These are phyloP conservation scores for Netelia inedita DNA, from an alignment of 2,888 invertebrate species.

Conservation along the genomic window DNA sequence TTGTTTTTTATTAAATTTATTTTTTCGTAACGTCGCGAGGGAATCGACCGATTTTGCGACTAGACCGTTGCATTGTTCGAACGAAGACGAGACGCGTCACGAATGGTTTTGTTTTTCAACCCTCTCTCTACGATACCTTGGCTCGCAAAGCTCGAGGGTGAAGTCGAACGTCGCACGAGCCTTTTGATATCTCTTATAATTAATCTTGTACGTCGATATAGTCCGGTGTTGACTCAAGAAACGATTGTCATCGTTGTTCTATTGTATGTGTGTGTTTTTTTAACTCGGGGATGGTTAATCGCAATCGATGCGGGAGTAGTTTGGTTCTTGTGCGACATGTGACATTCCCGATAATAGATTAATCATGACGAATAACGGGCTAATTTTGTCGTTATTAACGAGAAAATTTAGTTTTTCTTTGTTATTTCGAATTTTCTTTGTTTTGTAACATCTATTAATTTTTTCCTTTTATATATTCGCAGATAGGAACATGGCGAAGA, in stretches of 20 bases:
- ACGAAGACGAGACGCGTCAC: too few relatives aligned
- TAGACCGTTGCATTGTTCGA: too few relatives aligned
- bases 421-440: background rate
- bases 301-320: background rate
- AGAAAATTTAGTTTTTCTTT: background rate
- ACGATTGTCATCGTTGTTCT: constrained; percentile 26
- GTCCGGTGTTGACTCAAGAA: constrained; percentile 20
- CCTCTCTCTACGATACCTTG: too few relatives aligned
- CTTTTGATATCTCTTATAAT: constrained; percentile 41
- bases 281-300: background rate
- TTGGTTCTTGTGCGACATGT: too few relatives aligned
- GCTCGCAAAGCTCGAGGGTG: background rate
- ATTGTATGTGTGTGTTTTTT: constrained; percentile 2
- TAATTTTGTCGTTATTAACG: background rate
- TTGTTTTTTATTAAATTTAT: too few relatives aligned
- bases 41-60: too few relatives aligned
- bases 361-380: background rate
- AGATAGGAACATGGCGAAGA: constrained; percentile 71
- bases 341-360: background rate
- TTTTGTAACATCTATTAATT: background rate
- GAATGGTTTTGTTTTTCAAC: too few relatives aligned
- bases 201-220: constrained; percentile 20
- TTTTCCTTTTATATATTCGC: constrained; percentile 36
- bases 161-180: background rate
- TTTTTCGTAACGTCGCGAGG: too few relatives aligned